These are phyloP conservation scores for Caenorhabditis virilis DNA, from an alignment of 2,888 invertebrate genomes.

Conservation along the genomic window DNA sequence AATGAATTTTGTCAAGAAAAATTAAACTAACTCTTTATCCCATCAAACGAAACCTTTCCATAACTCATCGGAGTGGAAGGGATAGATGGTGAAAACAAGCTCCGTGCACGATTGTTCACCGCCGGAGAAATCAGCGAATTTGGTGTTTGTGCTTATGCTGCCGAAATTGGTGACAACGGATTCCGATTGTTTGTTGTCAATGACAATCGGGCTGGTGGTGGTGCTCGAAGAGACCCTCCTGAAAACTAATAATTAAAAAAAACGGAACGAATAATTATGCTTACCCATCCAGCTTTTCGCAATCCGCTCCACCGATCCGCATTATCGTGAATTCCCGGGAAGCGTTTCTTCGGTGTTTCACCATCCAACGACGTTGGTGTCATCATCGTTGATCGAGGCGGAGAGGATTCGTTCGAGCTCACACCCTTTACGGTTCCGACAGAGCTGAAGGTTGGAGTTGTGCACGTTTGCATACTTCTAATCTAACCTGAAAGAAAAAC, in stretches of 20 bases:
- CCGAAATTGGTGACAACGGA: slow-evolving; percentile 24
- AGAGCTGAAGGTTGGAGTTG: slow-evolving; percentile 22
- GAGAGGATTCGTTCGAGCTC: neutral
- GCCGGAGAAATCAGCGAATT: slow-evolving; percentile 25
- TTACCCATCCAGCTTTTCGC: slow-evolving; percentile 17
- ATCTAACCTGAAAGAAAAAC: too few relatives aligned
- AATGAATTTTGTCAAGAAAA: too few relatives aligned
- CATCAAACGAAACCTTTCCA: slow-evolving; percentile 18
- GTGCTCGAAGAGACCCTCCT: slow-evolving; percentile 23
- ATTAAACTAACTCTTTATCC: too few relatives aligned
- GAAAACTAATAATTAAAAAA: neutral
- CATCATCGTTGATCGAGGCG: slow-evolving; percentile 12
- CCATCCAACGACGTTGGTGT: slow-evolving; percentile 20
- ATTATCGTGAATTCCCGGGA: too few relatives aligned
- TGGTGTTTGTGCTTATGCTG: slow-evolving; percentile 23
- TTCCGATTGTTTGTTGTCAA: slow-evolving; percentile 10
- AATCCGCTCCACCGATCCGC: slow-evolving; percentile 9
- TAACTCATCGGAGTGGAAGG: slow-evolving; percentile 31
- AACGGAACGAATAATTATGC: neutral
- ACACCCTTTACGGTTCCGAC: slow-evolving; percentile 1
- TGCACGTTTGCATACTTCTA: slow-evolving; percentile 34
- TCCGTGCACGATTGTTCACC: slow-evolving; percentile 13
- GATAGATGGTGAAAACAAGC: slow-evolving; percentile 25
- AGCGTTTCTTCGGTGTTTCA: slow-evolving; percentile 17
- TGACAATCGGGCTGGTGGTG: slow-evolving; percentile 30